Evolutionary conservation across 2,113 vertebrate species (phyloP).

Genomic region (Callopanchax toddi): DNA sequence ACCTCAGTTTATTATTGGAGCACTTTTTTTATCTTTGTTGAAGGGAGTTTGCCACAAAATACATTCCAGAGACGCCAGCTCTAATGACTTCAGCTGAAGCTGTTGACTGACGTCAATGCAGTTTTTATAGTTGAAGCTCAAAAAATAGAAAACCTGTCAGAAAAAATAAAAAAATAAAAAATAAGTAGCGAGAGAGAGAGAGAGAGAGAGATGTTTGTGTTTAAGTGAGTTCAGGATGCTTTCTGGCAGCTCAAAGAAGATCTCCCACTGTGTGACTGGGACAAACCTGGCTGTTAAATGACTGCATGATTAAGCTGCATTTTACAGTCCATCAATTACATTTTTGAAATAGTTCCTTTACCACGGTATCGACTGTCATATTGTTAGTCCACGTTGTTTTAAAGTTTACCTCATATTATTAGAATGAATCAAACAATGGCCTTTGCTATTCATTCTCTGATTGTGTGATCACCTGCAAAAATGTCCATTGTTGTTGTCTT

Average conservation of each 20-base stretch:
- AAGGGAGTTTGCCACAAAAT: not conserved
- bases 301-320: not conserved
- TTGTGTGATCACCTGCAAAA: too few relatives aligned
- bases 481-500: too few relatives aligned
- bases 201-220: not conserved
- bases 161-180: not conserved
- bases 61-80: not conserved
- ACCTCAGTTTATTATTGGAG: not conserved
- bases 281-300: not conserved
- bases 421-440: too few relatives aligned
- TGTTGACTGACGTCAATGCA: not conserved
- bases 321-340: not conserved
- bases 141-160: not conserved
- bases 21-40: not conserved
- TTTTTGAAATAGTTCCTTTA: not conserved
- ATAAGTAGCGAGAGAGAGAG: not conserved
- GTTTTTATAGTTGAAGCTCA: not conserved
- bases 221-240: not conserved
- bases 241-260: not conserved
- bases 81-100: constrained; percentile 3
- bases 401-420: too few relatives aligned
- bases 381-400: too few relatives aligned
- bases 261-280: not conserved
- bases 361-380: too few relatives aligned
- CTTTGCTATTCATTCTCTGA: too few relatives aligned